phyloP scores from a whole-genome alignment of 2,113 vertebrate genomes.

The Perccottus glenii region DNA sequence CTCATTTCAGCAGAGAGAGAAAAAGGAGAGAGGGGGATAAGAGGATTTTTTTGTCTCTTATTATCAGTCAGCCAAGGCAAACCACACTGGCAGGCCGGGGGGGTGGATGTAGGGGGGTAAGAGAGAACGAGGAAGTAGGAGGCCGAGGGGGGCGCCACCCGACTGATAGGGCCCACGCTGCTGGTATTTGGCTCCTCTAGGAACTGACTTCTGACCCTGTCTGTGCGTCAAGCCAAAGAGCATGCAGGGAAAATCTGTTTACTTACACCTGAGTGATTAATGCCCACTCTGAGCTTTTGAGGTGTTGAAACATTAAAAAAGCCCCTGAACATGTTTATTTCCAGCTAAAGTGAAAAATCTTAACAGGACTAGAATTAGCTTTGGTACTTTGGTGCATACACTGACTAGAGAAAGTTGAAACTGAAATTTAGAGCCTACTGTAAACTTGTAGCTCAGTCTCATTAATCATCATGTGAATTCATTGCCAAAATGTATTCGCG shows the following conservation, averaged over 20 bases:
- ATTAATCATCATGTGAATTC: too few relatives aligned
- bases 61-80: constrained; percentile 87
- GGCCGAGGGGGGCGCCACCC: constrained; percentile 37
- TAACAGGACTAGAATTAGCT: neutral
- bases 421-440: too few relatives aligned
- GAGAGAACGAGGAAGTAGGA: constrained; percentile 57
- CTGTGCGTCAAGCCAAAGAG: constrained; percentile 27
- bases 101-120: constrained; percentile 51
- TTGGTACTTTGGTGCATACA: neutral
- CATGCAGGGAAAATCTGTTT: constrained; percentile 59
- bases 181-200: constrained; percentile 46
- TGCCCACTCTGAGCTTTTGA: constrained; percentile 17
- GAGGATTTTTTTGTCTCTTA: constrained; percentile 83
- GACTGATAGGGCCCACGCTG: constrained; percentile 36
- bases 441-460: too few relatives aligned
- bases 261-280: constrained; percentile 59
- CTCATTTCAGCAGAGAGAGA: constrained; percentile 80
- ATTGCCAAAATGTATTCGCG: too few relatives aligned
- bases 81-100: constrained; percentile 79
- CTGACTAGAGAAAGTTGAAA: too few relatives aligned
- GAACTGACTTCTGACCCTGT: constrained; percentile 49
- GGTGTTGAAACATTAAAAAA: constrained; percentile 7
- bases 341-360: neutral
- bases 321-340: constrained; percentile 1
- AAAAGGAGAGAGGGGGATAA: constrained; percentile 55